A percentile compares a stretch with the other conserved stretches of the same genome.
Evolutionary conservation across 2,113 vertebrate genomes (phyloP).

Genomic region (Lampris incognitus): DNA sequence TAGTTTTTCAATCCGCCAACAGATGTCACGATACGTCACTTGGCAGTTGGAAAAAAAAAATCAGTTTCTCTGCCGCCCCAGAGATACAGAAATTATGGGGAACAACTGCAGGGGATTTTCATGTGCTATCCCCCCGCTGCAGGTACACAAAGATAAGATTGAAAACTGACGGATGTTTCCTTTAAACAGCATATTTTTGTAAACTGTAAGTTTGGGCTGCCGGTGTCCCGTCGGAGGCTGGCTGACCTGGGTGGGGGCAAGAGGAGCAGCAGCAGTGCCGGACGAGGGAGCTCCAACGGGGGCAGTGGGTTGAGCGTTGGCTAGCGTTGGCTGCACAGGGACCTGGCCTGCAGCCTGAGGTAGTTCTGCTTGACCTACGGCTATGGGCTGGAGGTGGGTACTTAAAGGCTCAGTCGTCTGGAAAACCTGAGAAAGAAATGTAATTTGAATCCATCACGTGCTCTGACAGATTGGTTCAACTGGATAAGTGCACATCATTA

Average conservation of each 20-base stretch:
- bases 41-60: no score
- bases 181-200: background rate
- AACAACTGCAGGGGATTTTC: no score
- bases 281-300: conserved; percentile 76
- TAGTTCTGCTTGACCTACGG: conserved; percentile 86
- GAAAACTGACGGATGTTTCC: no score
- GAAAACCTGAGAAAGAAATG: conserved; percentile 82
- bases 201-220: no score
- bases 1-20: no score
- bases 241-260: conserved; percentile 66
- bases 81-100: no score
- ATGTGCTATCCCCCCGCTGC: no score
- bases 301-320: conserved; percentile 79
- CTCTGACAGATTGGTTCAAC: no score
- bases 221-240: background rate
- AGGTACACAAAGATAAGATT: no score
- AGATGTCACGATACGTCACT: no score
- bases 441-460: background rate
- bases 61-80: no score
- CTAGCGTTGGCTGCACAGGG: conserved; percentile 82
- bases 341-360: conserved; percentile 88
- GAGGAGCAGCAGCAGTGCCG: conserved; percentile 63
- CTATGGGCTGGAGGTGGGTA: conserved; percentile 84
- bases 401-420: conserved; percentile 84
- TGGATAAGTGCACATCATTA: no score